phyloP scores from a whole-genome alignment of 1,140 invertebrate species.

The Bemisia tabaci region DNA sequence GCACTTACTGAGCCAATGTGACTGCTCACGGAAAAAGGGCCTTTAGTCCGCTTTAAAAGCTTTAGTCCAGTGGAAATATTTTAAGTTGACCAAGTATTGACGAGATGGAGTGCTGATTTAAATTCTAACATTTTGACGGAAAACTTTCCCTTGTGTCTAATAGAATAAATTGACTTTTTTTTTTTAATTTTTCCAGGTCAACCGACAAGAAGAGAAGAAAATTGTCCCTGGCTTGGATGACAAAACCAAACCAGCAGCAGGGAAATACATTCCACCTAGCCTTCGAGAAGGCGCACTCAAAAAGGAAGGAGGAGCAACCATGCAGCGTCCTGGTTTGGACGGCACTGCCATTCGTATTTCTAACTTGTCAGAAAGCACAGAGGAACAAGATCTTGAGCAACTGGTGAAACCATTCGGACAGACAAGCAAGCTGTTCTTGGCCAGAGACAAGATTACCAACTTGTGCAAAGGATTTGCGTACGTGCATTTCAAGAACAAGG shows the following conservation, averaged over 20 bases:
- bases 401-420: constrained; percentile 83
- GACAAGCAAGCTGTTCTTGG: constrained; percentile 74
- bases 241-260: constrained; percentile 31
- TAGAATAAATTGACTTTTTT: too few relatives aligned
- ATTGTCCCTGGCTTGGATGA: constrained; percentile 33
- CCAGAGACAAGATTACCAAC: constrained; percentile 68
- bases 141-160: too few relatives aligned
- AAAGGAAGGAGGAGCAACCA: constrained; percentile 57
- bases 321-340: constrained; percentile 43
- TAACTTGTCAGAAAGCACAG: constrained; percentile 91
- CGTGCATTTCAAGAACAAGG: constrained; percentile 79
- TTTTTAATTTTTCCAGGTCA: too few relatives aligned
- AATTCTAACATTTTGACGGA: too few relatives aligned
- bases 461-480: constrained; percentile 92
- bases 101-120: too few relatives aligned
- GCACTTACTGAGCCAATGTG: too few relatives aligned
- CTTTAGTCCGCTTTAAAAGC: too few relatives aligned
- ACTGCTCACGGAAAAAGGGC: too few relatives aligned
- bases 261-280: constrained; percentile 73
- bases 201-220: neutral
- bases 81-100: too few relatives aligned
- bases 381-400: constrained; percentile 89
- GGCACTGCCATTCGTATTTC: constrained; percentile 91
- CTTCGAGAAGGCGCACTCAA: constrained; percentile 63
- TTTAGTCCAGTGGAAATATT: too few relatives aligned